phyloP scores from a whole-genome alignment of 2,113 vertebrate genomes.

The Gymnogyps californianus region DNA sequence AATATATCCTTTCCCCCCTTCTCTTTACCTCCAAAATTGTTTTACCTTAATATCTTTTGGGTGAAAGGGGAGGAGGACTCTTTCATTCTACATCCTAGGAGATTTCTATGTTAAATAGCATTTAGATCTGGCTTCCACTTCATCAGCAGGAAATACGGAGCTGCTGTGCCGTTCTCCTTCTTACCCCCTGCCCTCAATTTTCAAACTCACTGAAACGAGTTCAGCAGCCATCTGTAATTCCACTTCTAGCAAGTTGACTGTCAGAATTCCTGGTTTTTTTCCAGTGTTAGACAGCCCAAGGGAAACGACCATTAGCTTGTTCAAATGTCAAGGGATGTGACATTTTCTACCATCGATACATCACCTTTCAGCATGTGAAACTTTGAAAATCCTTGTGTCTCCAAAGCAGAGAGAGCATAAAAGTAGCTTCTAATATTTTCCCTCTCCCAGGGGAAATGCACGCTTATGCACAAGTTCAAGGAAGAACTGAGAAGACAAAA shows the following conservation, averaged over 20 bases:
- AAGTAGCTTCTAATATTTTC: not conserved
- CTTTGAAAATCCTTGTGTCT: conserved; percentile 34
- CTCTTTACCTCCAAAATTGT: not conserved
- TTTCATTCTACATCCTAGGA: not conserved
- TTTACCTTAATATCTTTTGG: not conserved
- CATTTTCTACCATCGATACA: conserved; percentile 46
- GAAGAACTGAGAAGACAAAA: not conserved
- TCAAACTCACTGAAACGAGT: conserved; percentile 11
- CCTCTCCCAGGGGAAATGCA: not conserved
- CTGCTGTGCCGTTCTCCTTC: not conserved
- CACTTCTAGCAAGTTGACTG: conserved; percentile 45
- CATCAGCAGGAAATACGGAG: not conserved
- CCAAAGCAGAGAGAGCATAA: not conserved
- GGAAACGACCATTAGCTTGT: conserved; percentile 18
- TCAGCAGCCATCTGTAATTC: conserved; percentile 52
- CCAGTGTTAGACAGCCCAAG: conserved; percentile 10
- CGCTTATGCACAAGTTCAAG: not conserved
- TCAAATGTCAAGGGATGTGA: conserved; percentile 17
- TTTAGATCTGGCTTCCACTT: conserved; percentile 12
- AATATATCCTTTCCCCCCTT: not conserved
- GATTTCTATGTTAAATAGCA: conserved; percentile 16
- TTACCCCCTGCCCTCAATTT: not conserved
- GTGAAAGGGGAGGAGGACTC: not conserved
- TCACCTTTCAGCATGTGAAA: conserved; percentile 6
- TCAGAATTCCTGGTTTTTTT: conserved; percentile 47